Percentiles rank a stretch among this genome's conserved stretches.
Evolutionary conservation across 2,113 vertebrate species (phyloP).

Genomic region (Pseudorectes ferrugineus): DNA sequence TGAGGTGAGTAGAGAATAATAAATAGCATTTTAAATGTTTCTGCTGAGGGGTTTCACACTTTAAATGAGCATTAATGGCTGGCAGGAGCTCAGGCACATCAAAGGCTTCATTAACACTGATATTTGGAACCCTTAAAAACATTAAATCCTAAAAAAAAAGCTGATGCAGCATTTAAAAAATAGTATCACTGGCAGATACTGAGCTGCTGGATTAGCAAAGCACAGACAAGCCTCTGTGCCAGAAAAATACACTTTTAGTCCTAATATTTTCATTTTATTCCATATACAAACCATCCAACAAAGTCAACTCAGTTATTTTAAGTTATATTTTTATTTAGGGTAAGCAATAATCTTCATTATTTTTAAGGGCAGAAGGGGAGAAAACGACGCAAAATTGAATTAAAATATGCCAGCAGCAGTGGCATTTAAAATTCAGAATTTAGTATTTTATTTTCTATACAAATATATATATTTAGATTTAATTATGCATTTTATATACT

Average conservation of each 20-base stretch:
- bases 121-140: not conserved
- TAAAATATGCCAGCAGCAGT: not conserved
- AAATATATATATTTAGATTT: not conserved
- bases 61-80: not conserved
- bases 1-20: not conserved
- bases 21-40: not conserved
- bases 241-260: not conserved
- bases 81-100: not conserved
- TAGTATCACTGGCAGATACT: fast-evolving
- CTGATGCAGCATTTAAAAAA: not conserved
- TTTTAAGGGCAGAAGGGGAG: not conserved
- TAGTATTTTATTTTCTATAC: not conserved
- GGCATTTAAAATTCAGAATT: not conserved
- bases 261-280: not conserved
- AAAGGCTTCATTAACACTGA: not conserved
- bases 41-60: not conserved
- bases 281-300: not conserved
- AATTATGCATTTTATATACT: not conserved
- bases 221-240: not conserved
- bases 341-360: not conserved
- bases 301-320: not conserved
- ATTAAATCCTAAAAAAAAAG: not conserved
- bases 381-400: not conserved
- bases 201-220: not conserved
- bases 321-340: not conserved